phyloP scores from a whole-genome alignment of 2,888 invertebrate species.

The Sphinx pinastri region DNA sequence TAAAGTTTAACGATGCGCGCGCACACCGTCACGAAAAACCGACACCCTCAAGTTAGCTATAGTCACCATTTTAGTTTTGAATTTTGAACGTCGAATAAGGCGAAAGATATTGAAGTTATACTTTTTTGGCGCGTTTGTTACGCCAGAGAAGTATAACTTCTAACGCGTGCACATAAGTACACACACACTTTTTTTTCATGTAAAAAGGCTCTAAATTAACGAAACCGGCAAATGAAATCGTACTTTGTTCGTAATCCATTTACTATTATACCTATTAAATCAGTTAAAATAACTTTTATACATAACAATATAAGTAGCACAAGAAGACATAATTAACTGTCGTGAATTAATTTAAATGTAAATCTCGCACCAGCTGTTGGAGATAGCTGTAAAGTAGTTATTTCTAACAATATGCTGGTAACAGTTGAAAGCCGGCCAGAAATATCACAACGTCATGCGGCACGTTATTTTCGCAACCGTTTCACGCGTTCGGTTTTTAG shows the following conservation, averaged over 20 bases:
- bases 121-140: no score
- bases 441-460: slow-evolving; percentile 56
- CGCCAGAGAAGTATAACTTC: no score
- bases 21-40: no score
- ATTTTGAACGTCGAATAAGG: no score
- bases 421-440: slow-evolving; percentile 69
- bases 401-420: slow-evolving; percentile 64
- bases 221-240: no score
- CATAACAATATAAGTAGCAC: not conserved
- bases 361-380: slow-evolving; percentile 53
- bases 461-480: slow-evolving; percentile 63
- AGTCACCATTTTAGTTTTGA: no score
- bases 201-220: no score
- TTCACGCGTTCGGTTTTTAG: slow-evolving; percentile 41
- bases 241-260: not conserved
- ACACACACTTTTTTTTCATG: no score
- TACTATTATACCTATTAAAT: not conserved
- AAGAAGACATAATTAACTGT: not conserved
- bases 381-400: slow-evolving; percentile 57
- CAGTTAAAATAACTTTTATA: not conserved
- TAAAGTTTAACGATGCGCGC: no score
- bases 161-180: no score
- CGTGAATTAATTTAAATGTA: not conserved
- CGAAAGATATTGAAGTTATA: no score
- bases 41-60: no score